Evolutionary conservation across 1,140 invertebrate genomes (phyloP).

Genomic region (Anoplolepis gracilipes): DNA sequence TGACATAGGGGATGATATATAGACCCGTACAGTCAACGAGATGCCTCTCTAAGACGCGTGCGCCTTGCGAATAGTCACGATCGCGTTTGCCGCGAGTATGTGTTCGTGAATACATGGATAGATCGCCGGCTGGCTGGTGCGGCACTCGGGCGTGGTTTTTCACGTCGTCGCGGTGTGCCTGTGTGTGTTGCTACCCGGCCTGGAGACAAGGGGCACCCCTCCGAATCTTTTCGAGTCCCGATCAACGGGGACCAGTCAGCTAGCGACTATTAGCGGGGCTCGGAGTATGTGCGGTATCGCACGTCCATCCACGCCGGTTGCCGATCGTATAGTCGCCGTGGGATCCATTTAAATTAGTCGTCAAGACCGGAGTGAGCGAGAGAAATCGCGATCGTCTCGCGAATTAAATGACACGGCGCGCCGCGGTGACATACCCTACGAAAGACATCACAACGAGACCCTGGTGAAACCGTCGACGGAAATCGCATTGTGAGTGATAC

Average conservation of each 20-base stretch:
- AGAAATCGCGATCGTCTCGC: conserved; percentile 10
- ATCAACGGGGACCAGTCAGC: too few relatives aligned
- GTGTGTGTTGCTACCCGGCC: neutral
- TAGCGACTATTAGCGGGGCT: conserved; percentile 13
- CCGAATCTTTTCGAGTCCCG: too few relatives aligned
- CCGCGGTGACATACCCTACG: conserved; percentile 63
- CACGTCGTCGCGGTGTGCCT: conserved; percentile 52
- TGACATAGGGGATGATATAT: neutral
- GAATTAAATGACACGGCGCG: conserved; percentile 70
- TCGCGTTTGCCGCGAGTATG: conserved; percentile 65
- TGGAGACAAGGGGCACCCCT: neutral
- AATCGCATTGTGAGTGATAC: conserved; percentile 51
- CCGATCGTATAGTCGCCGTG: neutral
- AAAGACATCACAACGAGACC: conserved; percentile 54
- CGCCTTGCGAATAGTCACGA: conserved; percentile 66
- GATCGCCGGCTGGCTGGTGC: conserved; percentile 33
- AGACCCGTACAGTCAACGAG: conserved; percentile 13
- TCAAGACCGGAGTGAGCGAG: neutral
- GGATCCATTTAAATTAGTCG: neutral
- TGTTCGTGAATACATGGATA: conserved; percentile 41
- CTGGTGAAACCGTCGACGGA: conserved; percentile 42
- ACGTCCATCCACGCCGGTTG: neutral
- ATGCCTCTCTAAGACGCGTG: conserved; percentile 71
- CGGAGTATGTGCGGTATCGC: conserved; percentile 48
- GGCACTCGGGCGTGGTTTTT: conserved; percentile 78